phyloP scores from a whole-genome alignment of 53 echinoderm and acorn worm genomes.

The Henricia sp. region DNA sequence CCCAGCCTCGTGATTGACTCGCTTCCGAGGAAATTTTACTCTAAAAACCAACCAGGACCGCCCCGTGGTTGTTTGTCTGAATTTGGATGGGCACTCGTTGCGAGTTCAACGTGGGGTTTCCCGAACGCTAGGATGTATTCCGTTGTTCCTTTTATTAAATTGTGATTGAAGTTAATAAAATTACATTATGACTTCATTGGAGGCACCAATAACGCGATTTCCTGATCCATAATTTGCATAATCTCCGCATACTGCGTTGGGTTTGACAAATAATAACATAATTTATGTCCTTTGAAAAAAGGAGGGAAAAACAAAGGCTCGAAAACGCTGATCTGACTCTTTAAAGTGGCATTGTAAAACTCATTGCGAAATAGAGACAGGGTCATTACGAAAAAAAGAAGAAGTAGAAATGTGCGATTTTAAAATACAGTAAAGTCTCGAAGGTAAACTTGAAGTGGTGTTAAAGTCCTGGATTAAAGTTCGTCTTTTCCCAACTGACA shows the following conservation, averaged over 20 bases:
- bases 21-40: too few species aligned
- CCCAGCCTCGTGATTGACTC: constrained; percentile 20
- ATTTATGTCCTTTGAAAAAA: too few species aligned
- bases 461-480: background rate
- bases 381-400: too few species aligned
- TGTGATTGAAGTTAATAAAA: constrained; percentile 27
- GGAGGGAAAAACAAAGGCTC: too few species aligned
- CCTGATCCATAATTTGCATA: background rate
- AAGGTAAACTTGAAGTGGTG: background rate
- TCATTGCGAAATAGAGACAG: background rate
- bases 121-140: background rate
- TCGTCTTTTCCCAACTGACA: too few species aligned
- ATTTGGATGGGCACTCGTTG: background rate
- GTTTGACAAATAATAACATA: constrained; percentile 19
- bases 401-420: too few species aligned
- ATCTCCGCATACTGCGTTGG: constrained; percentile 28
- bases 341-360: too few species aligned
- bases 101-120: constrained; percentile 33
- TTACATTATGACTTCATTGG: constrained; percentile 34
- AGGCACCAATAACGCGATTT: constrained; percentile 6
- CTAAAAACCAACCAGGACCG: background rate
- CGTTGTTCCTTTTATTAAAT: background rate
- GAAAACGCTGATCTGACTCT: too few species aligned
- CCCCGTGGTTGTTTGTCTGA: constrained; percentile 38
- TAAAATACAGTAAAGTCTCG: too few species aligned